Percentiles rank a stretch among this genome's conserved stretches.
Evolutionary conservation across 2,113 vertebrate species (phyloP).

Genomic region (Alces alces): DNA sequence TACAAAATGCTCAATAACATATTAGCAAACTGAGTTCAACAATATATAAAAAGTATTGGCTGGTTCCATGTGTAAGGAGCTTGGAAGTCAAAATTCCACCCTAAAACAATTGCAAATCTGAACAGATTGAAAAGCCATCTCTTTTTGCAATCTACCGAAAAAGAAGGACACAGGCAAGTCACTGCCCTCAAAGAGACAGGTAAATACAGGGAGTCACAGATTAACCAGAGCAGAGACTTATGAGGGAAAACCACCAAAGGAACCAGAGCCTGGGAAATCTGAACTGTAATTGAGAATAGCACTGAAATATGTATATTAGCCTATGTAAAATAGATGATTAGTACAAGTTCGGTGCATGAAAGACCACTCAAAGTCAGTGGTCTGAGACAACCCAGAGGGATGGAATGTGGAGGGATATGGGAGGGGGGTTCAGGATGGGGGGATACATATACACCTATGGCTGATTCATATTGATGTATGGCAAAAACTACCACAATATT

Average conservation of each 20-base stretch:
- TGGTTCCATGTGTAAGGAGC: neutral
- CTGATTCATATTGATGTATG: neutral
- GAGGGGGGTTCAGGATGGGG: neutral
- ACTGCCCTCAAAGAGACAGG: neutral
- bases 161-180: neutral
- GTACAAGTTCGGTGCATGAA: neutral
- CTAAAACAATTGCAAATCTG: neutral
- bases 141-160: neutral
- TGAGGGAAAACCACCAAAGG: neutral
- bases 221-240: neutral
- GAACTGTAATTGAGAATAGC: neutral
- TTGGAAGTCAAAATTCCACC: neutral
- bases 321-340: neutral
- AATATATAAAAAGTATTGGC: neutral
- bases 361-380: neutral
- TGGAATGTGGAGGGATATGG: neutral
- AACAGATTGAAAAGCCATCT: neutral
- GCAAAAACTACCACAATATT: neutral
- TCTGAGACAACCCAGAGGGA: neutral
- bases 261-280: neutral
- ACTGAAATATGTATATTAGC: neutral
- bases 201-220: neutral
- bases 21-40: neutral
- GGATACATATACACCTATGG: neutral
- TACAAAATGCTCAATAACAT: neutral